These are phyloP conservation scores for Cynopterus brachyotis DNA, from an alignment of 2,113 vertebrate species.

Conservation along the genomic window DNA sequence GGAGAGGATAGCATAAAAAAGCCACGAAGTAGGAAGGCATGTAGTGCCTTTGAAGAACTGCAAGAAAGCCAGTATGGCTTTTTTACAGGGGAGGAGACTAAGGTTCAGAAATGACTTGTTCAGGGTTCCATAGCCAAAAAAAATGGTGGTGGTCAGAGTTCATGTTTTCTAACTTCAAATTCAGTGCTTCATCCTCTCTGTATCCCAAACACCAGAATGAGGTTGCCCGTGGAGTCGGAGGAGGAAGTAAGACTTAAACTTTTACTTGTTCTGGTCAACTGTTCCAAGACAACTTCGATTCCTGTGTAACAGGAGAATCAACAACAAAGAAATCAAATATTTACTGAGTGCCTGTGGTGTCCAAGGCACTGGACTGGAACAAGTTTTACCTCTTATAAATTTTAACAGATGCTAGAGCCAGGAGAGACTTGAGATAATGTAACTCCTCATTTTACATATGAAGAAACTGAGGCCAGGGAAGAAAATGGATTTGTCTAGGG, in stretches of 20 bases:
- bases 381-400: slow-evolving; percentile 48
- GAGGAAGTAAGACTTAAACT: slow-evolving; percentile 42
- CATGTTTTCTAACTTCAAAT: not conserved
- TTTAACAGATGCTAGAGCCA: slow-evolving; percentile 4
- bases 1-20: not conserved
- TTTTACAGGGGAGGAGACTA: not conserved
- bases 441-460: not conserved
- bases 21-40: not conserved
- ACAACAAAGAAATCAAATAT: slow-evolving; percentile 67
- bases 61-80: not conserved
- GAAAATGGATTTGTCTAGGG: not conserved
- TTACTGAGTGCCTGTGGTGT: slow-evolving; percentile 55
- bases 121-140: not conserved
- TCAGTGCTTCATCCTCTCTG: not conserved
- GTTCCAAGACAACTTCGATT: slow-evolving; percentile 40
- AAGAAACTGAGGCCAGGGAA: not conserved
- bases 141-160: not conserved
- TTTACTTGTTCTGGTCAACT: slow-evolving; percentile 29
- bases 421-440: slow-evolving; percentile 8
- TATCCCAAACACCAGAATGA: not conserved
- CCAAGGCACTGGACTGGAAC: not conserved
- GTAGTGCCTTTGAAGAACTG: not conserved
- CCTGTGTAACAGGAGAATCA: slow-evolving; percentile 66
- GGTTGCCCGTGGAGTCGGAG: not conserved
- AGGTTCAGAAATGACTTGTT: not conserved